A percentile compares a stretch with the other conserved stretches of the same genome.
phyloP scores from a whole-genome alignment of 2,888 invertebrate genomes.

The Lasioglossum vierecki region DNA sequence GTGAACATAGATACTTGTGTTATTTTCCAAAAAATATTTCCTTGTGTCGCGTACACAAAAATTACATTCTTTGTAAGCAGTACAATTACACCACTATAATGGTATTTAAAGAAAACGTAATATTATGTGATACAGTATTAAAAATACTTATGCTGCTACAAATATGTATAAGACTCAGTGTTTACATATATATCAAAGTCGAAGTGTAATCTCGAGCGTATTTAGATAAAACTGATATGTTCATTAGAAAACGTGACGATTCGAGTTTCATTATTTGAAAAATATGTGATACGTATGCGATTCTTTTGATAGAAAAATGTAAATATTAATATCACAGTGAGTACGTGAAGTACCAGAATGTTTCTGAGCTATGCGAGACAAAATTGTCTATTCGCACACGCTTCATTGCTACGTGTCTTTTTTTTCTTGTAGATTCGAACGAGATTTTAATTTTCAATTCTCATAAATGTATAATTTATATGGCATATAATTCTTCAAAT shows the following conservation, averaged over 20 bases:
- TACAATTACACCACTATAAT: conserved; percentile 33
- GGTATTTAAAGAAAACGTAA: conserved; percentile 46
- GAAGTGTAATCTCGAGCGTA: conserved; percentile 35
- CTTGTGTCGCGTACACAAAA: conserved; percentile 38
- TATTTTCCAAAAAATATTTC: conserved; percentile 45
- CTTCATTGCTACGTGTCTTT: not conserved
- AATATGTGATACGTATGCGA: conserved; percentile 15
- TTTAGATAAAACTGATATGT: conserved; percentile 26
- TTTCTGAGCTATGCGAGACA: conserved; percentile 30
- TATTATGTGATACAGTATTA: conserved; percentile 42
- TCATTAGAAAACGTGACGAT: conserved; percentile 23
- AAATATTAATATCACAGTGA: conserved; percentile 18
- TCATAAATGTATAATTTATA: conserved; percentile 17
- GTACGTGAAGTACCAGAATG: not conserved
- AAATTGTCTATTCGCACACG: conserved; percentile 35
- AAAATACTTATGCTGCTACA: conserved; percentile 42
- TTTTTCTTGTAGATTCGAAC: not conserved
- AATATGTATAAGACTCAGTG: conserved; percentile 43
- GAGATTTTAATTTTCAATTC: conserved; percentile 16
- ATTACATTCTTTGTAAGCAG: conserved; percentile 52
- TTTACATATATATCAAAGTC: conserved; percentile 29
- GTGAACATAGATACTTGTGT: conserved; percentile 48
- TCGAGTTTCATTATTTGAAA: conserved; percentile 30
- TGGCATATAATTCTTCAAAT: conserved; percentile 13
- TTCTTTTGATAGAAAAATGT: conserved; percentile 23